Conservation (phyloP, 2,797 vertebrate species). For the Tiaroga cobitis region DNA sequence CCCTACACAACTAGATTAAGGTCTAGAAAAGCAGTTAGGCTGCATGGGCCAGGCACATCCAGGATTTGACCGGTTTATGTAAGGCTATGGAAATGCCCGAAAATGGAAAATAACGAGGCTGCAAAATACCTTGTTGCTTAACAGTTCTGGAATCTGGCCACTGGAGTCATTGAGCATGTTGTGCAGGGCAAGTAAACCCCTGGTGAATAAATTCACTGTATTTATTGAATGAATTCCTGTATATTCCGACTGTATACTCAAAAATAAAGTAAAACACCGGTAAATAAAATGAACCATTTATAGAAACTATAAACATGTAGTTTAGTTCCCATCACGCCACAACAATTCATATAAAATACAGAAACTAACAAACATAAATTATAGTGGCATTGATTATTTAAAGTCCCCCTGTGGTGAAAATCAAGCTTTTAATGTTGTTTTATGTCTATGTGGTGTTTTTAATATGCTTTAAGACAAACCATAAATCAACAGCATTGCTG, state of each 20-base stretch:
- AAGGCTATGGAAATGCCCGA: slow-evolving; percentile 38
- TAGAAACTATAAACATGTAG: background rate
- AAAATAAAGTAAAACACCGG: background rate
- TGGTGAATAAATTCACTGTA: background rate
- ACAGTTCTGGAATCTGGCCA: slow-evolving; percentile 12
- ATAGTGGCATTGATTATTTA: background rate
- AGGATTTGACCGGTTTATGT: slow-evolving; percentile 42
- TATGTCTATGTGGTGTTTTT: no score
- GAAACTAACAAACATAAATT: background rate
- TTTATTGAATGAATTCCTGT: no score
- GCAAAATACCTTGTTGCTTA: slow-evolving; percentile 38
- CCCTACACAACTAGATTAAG: slow-evolving; percentile 50
- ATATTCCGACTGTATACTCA: background rate
- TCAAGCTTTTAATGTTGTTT: no score
- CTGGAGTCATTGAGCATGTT: background rate
- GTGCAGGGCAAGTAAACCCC: background rate
- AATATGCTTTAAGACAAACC: no score
- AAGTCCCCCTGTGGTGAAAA: no score
- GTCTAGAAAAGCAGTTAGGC: slow-evolving; percentile 32
- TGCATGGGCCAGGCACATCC: slow-evolving; percentile 30
- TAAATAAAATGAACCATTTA: background rate
- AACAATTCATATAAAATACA: background rate
- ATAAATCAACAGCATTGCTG: no score
- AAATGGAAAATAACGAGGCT: slow-evolving; percentile 26
- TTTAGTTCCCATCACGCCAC: background rate